Base-by-base conservation (phyloP, 2,113 vertebrate species). In the Callipepla squamata region DNA sequence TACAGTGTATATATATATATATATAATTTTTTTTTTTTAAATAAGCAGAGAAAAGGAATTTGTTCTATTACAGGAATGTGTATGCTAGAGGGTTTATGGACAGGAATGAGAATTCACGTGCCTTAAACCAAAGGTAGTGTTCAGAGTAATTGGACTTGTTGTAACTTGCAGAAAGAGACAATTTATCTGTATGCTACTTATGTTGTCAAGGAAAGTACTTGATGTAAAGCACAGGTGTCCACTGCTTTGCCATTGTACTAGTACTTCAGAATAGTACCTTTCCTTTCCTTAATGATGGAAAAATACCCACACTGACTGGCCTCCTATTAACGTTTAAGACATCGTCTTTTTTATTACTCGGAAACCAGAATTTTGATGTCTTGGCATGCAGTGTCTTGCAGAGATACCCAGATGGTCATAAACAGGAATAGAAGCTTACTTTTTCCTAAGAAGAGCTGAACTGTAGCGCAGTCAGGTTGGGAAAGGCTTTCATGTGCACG, bases 81-180 rank as follows among this genome's bases (percentile, higher is more conserved):
- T 44, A n/a, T 51, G 45, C 83, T 87, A 44, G 30, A 85, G 72
- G 13, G n/a, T 92, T 91, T 83, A 58, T 69, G 65, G 63, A 34
- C 69, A 30, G 32, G 55, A 81, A 90, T 42, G 62, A 92, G 42
- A 93, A 82, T 85, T 82, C 0, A 0, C 87, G 69, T 66, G 68
- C 65, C 32, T 91, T 85, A 80, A 81, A 88, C 61, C 36, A 75
- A 57, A 82, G 68, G 61, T 75, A 93, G 25, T 3, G 13, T 85
- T 90, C 72, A 87, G 82, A 69, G 70, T 85, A 78, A 85, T 40
- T 65, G 32, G 38, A 57, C 85, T 96, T 82, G 80, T 87, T 1
- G 2, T 67, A 92, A 83, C 81, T 79, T 91, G 91, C 72, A 77
- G 50, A 70, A 92, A 77, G 68, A 93, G 53, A 30, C 63, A 59